Evolutionary conservation across 2,888 invertebrate genomes (phyloP), one percentile per base, ranked within the genome.

Genomic region (Dicyrtoma fusca): DNA sequence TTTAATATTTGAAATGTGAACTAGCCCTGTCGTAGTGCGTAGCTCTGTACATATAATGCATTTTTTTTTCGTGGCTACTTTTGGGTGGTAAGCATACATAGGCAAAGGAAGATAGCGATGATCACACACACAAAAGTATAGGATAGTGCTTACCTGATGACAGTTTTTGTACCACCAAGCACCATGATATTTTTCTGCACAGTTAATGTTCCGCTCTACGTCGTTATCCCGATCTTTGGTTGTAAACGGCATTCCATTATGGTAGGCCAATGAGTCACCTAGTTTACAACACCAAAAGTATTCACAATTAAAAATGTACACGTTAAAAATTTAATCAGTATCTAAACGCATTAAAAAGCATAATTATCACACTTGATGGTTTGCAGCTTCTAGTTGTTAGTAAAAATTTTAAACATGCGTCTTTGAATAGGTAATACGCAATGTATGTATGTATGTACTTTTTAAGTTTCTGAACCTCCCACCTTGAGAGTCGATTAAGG

Each of bases 151-250:
- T 74, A 77, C 79, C 75, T 76, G 77, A 59, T 77, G 77, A 74
- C 79, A 79, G 44, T 71, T 75, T 74, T 76, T 77, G 68, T 75
- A 78, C 79, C 79, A 79, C 74, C 75, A 79, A 6, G 74, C 79
- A 23, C 79, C 78, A 44, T 72, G 76, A 51, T 77, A 77, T 62
- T 64, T 72, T 14, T 75, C 69, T 14, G 78, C 79, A 68, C 79
- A 79, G 53, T 76, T 75, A 25, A 70, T 65, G 21, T 57, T 70
- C 26, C 74, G 69, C 19, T 76, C 77, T 53, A 75, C 23, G 51
- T 79, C 79, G 57, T 79, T 79, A 57, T 79, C 79, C n/a, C 62
- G 63, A 63, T 79, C 79, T 49, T 73, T 77, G 42, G 78, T 76
- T 0, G 79, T 74, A 53, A 79, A 79, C 13, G 68, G 45, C 79